Conservation (phyloP, 64 coral and sea anemone genomes). For the Dendrophyllia cribrosa region DNA sequence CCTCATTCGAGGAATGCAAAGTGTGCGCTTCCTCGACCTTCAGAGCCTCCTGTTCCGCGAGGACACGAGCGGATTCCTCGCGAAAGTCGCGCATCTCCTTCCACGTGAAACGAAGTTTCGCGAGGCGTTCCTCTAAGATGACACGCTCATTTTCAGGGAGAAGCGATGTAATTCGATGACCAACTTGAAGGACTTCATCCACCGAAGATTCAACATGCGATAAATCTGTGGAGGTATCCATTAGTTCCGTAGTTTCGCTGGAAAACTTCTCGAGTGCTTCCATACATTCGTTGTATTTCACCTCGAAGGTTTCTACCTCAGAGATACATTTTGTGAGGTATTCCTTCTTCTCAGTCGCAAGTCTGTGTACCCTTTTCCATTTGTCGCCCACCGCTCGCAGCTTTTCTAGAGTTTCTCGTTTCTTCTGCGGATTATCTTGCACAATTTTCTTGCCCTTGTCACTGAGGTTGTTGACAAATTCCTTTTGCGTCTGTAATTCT, state of each 20-base stretch:
- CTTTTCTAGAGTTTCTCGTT: constrained; percentile 70
- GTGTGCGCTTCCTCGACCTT: constrained; percentile 49
- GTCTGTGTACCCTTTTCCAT: constrained; percentile 73
- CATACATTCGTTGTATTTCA: constrained; percentile 73
- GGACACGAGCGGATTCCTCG: constrained; percentile 57
- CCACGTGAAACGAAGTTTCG: constrained; percentile 43
- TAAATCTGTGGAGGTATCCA: constrained; percentile 11
- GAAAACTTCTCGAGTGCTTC: constrained; percentile 46
- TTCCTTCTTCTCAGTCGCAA: constrained; percentile 70
- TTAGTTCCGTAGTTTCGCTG: background rate
- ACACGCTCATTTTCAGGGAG: constrained; percentile 27
- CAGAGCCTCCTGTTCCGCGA: constrained; percentile 23
- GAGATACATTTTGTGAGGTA: constrained; percentile 54
- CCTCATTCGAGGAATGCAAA: constrained; percentile 32
- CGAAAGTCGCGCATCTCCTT: constrained; percentile 21
- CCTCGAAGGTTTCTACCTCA: constrained; percentile 70
- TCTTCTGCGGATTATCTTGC: constrained; percentile 70
- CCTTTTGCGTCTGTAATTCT: constrained; percentile 82
- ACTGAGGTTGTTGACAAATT: constrained; percentile 82
- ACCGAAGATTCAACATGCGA: constrained; percentile 20
- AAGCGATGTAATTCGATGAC: constrained; percentile 29
- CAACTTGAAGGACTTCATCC: constrained; percentile 55
- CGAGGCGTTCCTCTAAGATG: constrained; percentile 21
- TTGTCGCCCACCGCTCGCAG: constrained; percentile 62
- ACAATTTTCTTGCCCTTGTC: constrained; percentile 74